phyloP scores from a whole-genome alignment of 30 jellyfish, hydroid and myxozoan genomes.

The Turritopsis rubra region DNA sequence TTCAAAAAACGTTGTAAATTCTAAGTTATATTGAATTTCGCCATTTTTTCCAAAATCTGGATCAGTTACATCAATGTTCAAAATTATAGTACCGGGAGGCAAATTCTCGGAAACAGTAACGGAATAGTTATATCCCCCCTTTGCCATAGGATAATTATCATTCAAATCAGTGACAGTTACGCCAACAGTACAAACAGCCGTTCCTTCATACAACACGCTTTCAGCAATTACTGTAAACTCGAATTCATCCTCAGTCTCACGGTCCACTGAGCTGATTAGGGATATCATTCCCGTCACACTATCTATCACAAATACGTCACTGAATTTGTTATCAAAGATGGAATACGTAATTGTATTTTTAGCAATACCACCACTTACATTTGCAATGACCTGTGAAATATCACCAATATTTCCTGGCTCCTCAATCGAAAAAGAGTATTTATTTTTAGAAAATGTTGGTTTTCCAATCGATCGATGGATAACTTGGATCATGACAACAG shows the following conservation, averaged over 20 bases:
- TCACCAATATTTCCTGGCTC: conserved; percentile 15
- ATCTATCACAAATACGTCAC: conserved; percentile 33
- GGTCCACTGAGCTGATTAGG: conserved; percentile 30
- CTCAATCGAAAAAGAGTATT: neutral
- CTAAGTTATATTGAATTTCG: neutral
- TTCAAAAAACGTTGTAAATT: neutral
- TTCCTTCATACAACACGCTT: neutral
- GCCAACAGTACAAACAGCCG: neutral
- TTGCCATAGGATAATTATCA: conserved; percentile 5
- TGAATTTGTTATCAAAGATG: neutral
- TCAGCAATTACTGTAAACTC: conserved; percentile 39
- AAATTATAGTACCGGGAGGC: neutral
- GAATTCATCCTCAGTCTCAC: conserved; percentile 31
- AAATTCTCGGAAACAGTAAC: neutral
- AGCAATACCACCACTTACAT: neutral
- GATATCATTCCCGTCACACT: conserved; percentile 38
- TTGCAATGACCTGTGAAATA: neutral
- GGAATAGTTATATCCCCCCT: neutral
- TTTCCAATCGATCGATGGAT: neutral
- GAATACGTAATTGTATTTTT: neutral
- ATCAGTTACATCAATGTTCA: neutral
- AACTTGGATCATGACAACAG: neutral
- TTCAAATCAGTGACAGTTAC: neutral
- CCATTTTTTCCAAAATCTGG: conserved; percentile 9
- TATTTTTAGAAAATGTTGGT: neutral